Evolutionary conservation across 2,797 vertebrate species (phyloP).

Genomic region (Falco rusticolus): DNA sequence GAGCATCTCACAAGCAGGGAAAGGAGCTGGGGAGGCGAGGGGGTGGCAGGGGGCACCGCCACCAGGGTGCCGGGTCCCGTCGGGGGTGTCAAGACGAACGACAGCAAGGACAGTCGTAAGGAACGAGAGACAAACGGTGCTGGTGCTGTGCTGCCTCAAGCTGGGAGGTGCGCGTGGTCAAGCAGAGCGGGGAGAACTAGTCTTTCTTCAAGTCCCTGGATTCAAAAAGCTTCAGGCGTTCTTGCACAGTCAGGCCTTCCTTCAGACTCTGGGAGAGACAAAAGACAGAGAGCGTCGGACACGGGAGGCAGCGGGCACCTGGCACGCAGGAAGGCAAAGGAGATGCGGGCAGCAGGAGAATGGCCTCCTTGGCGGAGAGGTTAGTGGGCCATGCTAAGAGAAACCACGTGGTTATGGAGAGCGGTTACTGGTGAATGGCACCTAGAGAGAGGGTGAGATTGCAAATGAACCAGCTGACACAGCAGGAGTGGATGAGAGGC

Average conservation of each 20-base stretch:
- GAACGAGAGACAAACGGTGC: slow-evolving; percentile 64
- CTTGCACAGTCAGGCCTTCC: slow-evolving; percentile 97
- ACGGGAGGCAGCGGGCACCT: background rate
- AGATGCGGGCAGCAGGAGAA: background rate
- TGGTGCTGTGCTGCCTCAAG: slow-evolving; percentile 72
- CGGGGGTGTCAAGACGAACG: slow-evolving; percentile 54
- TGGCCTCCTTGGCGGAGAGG: slow-evolving; percentile 8
- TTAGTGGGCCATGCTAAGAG: slow-evolving; percentile 78
- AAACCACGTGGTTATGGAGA: slow-evolving; percentile 52
- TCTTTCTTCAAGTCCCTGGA: slow-evolving; percentile 95
- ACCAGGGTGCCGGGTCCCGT: slow-evolving; percentile 27
- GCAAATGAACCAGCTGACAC: background rate
- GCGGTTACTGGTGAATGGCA: slow-evolving; percentile 33
- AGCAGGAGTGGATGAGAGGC: slow-evolving; percentile 25
- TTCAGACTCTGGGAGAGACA: slow-evolving; percentile 91
- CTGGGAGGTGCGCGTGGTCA: slow-evolving; percentile 70
- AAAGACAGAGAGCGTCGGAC: background rate
- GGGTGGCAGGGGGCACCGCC: background rate
- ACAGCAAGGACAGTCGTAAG: slow-evolving; percentile 55
- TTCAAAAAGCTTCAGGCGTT: slow-evolving; percentile 98
- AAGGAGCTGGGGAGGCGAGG: slow-evolving; percentile 37
- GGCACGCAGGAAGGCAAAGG: background rate
- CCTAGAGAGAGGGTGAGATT: slow-evolving; percentile 40
- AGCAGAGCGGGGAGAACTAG: slow-evolving; percentile 77
- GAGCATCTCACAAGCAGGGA: slow-evolving; percentile 52